Conservation (phyloP, 2,888 invertebrate genomes). For the Caenorhabditis sp. region DNA sequence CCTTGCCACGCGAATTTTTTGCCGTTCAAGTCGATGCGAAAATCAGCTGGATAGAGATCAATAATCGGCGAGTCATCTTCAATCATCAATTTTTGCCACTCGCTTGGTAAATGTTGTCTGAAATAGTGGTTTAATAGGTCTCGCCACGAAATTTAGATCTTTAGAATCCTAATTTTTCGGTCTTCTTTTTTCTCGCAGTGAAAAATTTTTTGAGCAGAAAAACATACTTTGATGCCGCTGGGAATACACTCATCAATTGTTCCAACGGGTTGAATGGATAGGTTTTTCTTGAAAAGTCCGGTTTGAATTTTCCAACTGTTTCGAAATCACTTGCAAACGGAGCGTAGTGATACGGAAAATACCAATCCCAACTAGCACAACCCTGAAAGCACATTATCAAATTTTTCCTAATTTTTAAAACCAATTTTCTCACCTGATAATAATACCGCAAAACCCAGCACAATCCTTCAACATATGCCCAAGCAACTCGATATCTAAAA, state of each 20-base stretch:
- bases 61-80: conserved; percentile 92
- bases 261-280: conserved; percentile 95
- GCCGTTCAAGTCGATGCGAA: conserved; percentile 88
- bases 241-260: conserved; percentile 99
- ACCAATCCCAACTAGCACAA: conserved; percentile 99
- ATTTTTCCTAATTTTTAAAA: conserved; percentile 59
- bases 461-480: conserved; percentile 90
- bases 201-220: no score
- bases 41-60: conserved; percentile 97
- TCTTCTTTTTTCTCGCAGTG: no score
- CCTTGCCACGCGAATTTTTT: conserved; percentile 99
- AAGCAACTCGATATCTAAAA: conserved; percentile 84
- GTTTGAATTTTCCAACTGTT: conserved; percentile 78
- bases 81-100: conserved; percentile 92
- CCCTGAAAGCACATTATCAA: conserved; percentile 77
- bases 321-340: conserved; percentile 99
- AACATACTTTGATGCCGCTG: conserved; percentile 83
- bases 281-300: conserved; percentile 86
- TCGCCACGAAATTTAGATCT: no score
- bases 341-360: conserved; percentile 98
- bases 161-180: no score
- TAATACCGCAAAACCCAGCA: conserved; percentile 99
- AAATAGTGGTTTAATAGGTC: conserved; percentile 11
- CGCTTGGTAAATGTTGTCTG: conserved; percentile 86
- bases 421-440: conserved; percentile 78